Conservation (phyloP, 2,888 invertebrate genomes). For the Trisateles emortualis region DNA sequence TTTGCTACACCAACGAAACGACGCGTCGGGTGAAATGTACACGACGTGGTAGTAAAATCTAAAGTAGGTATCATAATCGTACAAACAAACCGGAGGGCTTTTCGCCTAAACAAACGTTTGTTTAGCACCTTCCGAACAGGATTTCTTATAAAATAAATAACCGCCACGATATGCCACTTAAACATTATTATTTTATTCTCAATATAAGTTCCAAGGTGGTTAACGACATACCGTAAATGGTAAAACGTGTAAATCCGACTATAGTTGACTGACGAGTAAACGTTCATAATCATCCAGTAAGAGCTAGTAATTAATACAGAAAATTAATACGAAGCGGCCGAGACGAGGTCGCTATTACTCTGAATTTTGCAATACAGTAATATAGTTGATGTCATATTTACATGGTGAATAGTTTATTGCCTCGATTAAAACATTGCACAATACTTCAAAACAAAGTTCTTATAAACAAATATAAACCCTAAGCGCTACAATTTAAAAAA, state of each 20-base stretch:
- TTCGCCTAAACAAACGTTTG: conserved; percentile 36
- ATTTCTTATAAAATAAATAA: conserved; percentile 36
- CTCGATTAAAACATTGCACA: not conserved
- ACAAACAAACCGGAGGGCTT: conserved; percentile 36
- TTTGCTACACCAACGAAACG: conserved; percentile 25
- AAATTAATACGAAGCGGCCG: conserved; percentile 16
- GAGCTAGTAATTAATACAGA: conserved; percentile 22
- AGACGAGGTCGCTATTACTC: conserved; percentile 5
- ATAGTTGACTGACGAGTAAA: conserved; percentile 15
- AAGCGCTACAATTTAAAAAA: conserved; percentile 1
- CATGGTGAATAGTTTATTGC: no score
- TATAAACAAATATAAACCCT: no score
- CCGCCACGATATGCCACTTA: conserved; percentile 10
- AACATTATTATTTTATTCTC: conserved; percentile 8
- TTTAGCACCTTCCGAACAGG: conserved; percentile 30
- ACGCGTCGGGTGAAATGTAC: conserved; percentile 26
- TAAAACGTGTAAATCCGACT: conserved; percentile 18
- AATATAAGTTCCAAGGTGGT: conserved; percentile 16
- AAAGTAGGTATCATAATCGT: conserved; percentile 33
- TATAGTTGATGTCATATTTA: no score
- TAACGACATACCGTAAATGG: conserved; percentile 6
- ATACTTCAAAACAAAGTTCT: not conserved
- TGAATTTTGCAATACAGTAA: no score
- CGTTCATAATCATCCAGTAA: conserved; percentile 22
- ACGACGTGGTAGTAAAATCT: conserved; percentile 25